phyloP scores from a whole-genome alignment of 2,888 invertebrate species.

The Drosophila putrida region DNA sequence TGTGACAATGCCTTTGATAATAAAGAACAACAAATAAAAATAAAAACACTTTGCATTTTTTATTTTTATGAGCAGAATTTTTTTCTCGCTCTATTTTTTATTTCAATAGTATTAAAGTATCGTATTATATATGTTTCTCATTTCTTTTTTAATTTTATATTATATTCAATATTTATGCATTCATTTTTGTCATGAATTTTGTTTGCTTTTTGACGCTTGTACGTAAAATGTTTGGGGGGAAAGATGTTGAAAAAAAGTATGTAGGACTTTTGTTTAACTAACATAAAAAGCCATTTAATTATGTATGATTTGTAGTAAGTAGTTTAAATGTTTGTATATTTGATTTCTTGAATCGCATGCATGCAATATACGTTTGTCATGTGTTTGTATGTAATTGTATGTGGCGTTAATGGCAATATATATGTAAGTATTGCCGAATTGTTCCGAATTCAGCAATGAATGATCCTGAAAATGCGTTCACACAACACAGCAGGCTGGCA shows the following conservation, averaged over 20 bases:
- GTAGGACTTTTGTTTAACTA: conserved; percentile 57
- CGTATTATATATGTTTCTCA: conserved; percentile 75
- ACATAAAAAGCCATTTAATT: conserved; percentile 69
- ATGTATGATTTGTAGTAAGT: conserved; percentile 60
- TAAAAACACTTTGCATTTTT: conserved; percentile 30
- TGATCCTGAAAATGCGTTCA: conserved; percentile 33
- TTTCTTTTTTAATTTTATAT: conserved; percentile 59
- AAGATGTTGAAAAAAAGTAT: conserved; percentile 33
- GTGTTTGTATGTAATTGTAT: conserved; percentile 41
- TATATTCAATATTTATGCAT: conserved; percentile 70
- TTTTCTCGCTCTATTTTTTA: conserved; percentile 67
- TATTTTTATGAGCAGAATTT: conserved; percentile 69
- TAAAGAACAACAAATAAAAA: not conserved
- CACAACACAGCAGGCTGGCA: conserved; percentile 33
- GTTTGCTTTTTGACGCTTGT: conserved; percentile 44
- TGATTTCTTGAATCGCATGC: conserved; percentile 37
- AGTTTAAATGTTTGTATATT: conserved; percentile 48
- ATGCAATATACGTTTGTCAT: conserved; percentile 34
- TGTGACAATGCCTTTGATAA: conserved; percentile 4
- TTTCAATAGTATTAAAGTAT: conserved; percentile 83
- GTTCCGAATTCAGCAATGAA: conserved; percentile 37
- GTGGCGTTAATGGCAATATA: conserved; percentile 53
- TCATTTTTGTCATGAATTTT: conserved; percentile 50
- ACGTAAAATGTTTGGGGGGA: conserved; percentile 27
- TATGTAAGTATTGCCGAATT: conserved; percentile 28